phyloP scores from a whole-genome alignment of 2,797 vertebrate genomes.

The Erithacus rubecula region DNA sequence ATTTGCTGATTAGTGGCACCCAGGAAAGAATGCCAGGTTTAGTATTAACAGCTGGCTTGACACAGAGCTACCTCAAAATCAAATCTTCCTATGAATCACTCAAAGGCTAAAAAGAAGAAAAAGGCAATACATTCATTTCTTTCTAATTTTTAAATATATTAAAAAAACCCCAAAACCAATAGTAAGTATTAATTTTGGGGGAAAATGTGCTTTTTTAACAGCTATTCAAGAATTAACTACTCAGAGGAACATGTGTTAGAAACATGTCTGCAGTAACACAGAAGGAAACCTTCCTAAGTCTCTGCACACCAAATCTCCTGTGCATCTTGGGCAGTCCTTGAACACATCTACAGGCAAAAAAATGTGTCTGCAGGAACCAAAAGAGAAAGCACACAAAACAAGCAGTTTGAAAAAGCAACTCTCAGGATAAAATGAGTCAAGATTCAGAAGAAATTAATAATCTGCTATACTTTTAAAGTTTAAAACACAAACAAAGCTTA shows the following conservation, averaged over 20 bases:
- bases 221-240: not conserved
- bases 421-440: not conserved
- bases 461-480: not conserved
- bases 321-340: not conserved
- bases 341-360: not conserved
- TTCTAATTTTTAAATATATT: not conserved
- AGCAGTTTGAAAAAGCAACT: not conserved
- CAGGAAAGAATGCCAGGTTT: not conserved
- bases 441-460: not conserved
- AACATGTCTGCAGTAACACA: not conserved
- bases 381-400: not conserved
- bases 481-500: not conserved
- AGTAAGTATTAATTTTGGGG: not conserved
- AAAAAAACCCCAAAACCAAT: not conserved
- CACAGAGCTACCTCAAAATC: not conserved
- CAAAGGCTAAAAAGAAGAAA: not conserved
- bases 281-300: not conserved
- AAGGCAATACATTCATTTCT: fast-evolving
- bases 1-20: not conserved
- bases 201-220: fast-evolving
- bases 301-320: not conserved
- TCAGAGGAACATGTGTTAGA: not conserved
- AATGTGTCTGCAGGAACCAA: not conserved
- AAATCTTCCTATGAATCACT: not conserved
- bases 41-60: not conserved